These are phyloP conservation scores for Ylistrum balloti DNA, from an alignment of 1,140 invertebrate genomes.

Conservation along the genomic window DNA sequence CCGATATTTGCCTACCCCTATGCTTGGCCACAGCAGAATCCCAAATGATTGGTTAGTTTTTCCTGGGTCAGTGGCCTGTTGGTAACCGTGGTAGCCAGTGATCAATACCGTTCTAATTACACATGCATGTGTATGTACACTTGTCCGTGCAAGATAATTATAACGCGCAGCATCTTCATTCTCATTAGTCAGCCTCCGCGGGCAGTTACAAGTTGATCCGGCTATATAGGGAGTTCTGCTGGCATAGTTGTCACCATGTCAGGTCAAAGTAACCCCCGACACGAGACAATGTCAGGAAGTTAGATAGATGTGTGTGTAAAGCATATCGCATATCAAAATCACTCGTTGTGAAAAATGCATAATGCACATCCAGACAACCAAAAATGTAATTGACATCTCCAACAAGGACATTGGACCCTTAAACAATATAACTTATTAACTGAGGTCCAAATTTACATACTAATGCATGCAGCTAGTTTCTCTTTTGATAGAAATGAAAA, in stretches of 20 bases:
- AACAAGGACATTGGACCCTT: background rate
- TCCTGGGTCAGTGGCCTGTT: conserved; percentile 14
- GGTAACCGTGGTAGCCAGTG: background rate
- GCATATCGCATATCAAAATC: background rate
- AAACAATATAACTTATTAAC: conserved; percentile 33
- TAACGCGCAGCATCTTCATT: background rate
- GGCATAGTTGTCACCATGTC: conserved; percentile 3
- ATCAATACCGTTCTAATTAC: conserved; percentile 18
- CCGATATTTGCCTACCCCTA: background rate
- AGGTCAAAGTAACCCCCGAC: conserved; percentile 5
- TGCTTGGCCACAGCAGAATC: background rate
- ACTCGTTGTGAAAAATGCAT: background rate
- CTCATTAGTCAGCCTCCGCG: conserved; percentile 29
- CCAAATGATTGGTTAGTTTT: background rate
- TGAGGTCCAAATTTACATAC: background rate
- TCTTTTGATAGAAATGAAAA: conserved; percentile 19
- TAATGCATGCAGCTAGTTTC: background rate
- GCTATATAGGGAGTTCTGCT: conserved; percentile 24
- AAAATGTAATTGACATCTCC: conserved; percentile 27
- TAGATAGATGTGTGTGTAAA: background rate
- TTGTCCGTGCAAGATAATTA: conserved; percentile 33
- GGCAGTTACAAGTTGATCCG: background rate
- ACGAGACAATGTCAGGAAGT: background rate
- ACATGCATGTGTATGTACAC: conserved; percentile 38
- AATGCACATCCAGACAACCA: background rate